These are phyloP conservation scores for Spheniscus humboldti DNA, from an alignment of 2,797 vertebrate species.

Conservation along the genomic window DNA sequence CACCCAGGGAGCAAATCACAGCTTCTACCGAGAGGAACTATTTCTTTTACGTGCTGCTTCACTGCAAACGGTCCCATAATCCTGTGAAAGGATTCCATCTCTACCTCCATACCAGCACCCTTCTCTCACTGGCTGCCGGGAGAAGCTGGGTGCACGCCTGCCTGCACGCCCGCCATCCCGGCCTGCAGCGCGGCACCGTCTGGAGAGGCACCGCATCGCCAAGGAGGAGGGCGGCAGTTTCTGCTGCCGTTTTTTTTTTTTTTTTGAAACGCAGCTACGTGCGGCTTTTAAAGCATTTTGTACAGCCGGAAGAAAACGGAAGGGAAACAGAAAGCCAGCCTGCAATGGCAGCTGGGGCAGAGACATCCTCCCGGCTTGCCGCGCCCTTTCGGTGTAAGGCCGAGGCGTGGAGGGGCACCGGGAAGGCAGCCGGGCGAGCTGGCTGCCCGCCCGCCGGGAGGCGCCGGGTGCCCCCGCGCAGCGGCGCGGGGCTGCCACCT, in stretches of 20 bases:
- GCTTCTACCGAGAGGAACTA: not conserved
- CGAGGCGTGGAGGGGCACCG: not conserved
- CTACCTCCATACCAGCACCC: rapidly evolving
- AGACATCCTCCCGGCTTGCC: too few species aligned
- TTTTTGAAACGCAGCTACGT: rapidly evolving
- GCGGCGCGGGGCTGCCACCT: not conserved
- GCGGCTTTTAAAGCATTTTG: rapidly evolving
- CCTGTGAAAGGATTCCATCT: rapidly evolving
- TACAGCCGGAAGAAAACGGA: too few species aligned
- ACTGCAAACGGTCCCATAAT: rapidly evolving
- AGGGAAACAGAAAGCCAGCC: too few species aligned
- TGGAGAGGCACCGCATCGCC: not conserved
- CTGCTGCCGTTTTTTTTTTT: rapidly evolving
- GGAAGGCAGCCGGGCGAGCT: not conserved
- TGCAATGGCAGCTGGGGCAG: rapidly evolving
- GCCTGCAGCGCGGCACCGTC: too few species aligned
- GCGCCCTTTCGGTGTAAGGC: too few species aligned
- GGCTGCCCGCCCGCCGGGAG: not conserved
- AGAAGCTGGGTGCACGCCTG: not conserved
- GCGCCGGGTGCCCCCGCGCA: too few species aligned
- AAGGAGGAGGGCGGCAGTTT: rapidly evolving
- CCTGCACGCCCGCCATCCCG: not conserved
- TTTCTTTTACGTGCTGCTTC: not conserved
- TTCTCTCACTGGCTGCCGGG: not conserved
- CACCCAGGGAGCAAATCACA: not conserved